phyloP scores from a whole-genome alignment of 2,888 invertebrate genomes.

The Prosopocoilus inquinatus region DNA sequence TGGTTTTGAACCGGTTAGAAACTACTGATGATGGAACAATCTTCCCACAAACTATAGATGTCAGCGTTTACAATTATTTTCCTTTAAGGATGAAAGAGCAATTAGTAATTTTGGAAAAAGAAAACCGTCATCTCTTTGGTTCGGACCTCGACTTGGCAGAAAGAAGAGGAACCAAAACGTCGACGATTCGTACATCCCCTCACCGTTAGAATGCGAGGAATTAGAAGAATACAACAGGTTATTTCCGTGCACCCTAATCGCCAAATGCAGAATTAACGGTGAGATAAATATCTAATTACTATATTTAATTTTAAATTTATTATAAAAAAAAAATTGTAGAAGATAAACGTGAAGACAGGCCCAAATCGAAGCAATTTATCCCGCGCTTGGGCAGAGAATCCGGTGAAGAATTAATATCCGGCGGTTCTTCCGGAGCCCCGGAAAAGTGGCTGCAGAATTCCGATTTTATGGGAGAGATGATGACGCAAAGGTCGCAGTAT shows the following conservation, averaged over 20 bases:
- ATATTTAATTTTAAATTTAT: conserved; percentile 1
- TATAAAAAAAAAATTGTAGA: conserved; percentile 6
- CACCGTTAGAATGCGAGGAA: conserved; percentile 38
- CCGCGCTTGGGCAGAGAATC: conserved; percentile 54
- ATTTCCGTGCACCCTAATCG: conserved; percentile 48
- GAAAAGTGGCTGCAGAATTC: conserved; percentile 36
- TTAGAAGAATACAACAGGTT: conserved; percentile 45
- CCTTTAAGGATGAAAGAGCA: not conserved
- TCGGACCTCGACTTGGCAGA: conserved; percentile 56
- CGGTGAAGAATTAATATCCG: conserved; percentile 36
- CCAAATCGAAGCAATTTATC: conserved; percentile 48
- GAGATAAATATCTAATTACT: conserved; percentile 16
- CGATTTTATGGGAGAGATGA: conserved; percentile 37
- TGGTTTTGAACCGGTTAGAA: too few relatives aligned
- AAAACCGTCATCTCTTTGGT: conserved; percentile 48
- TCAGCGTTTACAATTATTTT: not conserved
- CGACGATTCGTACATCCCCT: conserved; percentile 31
- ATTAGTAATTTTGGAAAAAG: not conserved
- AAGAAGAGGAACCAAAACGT: conserved; percentile 48
- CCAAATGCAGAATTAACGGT: conserved; percentile 48
- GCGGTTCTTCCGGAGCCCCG: conserved; percentile 21
- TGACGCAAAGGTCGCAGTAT: conserved; percentile 51
- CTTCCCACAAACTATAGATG: too few relatives aligned
- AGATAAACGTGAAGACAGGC: conserved; percentile 24
- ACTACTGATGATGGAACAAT: too few relatives aligned